phyloP scores from a whole-genome alignment of 1,140 invertebrate species.

The Nylanderia fulva region DNA sequence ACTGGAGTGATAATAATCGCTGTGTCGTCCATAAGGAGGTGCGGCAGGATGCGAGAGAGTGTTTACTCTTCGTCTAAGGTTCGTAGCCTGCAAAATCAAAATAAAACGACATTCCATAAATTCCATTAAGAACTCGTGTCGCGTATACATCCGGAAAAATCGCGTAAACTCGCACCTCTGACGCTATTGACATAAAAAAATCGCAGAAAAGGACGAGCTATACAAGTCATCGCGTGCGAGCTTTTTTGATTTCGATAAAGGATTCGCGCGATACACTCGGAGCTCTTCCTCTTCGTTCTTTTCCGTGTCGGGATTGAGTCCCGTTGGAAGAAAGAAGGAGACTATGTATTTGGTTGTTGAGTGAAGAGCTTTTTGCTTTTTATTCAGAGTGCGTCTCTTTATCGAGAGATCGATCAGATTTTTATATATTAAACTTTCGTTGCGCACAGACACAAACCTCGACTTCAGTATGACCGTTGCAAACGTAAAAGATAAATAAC shows the following conservation, averaged over 20 bases:
- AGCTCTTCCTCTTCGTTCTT: background rate
- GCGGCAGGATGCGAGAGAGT: slow-evolving; percentile 29
- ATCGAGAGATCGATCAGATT: background rate
- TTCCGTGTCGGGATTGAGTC: background rate
- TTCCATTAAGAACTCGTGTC: slow-evolving; percentile 3
- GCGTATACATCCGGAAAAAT: slow-evolving; percentile 17
- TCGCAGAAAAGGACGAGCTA: background rate
- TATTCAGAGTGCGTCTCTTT: background rate
- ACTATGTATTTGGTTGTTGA: background rate
- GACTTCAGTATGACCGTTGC: background rate
- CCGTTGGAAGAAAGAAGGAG: background rate
- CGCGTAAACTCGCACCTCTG: background rate
- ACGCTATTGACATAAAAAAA: slow-evolving; percentile 9
- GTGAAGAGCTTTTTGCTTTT: background rate
- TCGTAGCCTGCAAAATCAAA: slow-evolving; percentile 66
- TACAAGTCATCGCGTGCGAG: background rate
- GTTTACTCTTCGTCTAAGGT: slow-evolving; percentile 66
- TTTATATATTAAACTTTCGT: background rate
- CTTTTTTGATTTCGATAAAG: slow-evolving; percentile 47
- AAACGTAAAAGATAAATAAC: background rate
- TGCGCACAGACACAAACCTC: background rate
- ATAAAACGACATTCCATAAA: slow-evolving; percentile 35
- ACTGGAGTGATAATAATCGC: slow-evolving; percentile 77
- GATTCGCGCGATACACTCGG: slow-evolving; percentile 10
- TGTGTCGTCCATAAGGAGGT: slow-evolving; percentile 76